These are phyloP conservation scores for Diarsia mendica DNA, from an alignment of 2,888 invertebrate species.

Conservation along the genomic window DNA sequence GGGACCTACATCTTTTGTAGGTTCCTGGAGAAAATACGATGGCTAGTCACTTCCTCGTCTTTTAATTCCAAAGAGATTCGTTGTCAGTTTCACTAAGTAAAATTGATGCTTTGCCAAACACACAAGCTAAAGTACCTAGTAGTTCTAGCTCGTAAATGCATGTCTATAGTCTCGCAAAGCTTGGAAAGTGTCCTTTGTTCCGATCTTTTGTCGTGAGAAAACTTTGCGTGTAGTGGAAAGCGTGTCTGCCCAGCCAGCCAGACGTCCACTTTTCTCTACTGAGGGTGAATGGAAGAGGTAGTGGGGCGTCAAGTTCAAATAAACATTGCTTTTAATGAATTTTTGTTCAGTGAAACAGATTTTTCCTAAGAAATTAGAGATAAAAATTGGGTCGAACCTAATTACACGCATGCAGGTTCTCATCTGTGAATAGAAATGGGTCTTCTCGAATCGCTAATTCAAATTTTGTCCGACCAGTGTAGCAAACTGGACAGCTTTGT, in stretches of 20 bases:
- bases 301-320: background rate
- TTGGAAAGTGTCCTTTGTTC: conserved; percentile 41
- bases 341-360: background rate
- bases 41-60: background rate
- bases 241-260: background rate
- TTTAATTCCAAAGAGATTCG: background rate
- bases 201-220: conserved; percentile 16
- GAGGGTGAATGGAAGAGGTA: background rate
- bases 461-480: too few relatives aligned
- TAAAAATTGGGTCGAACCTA: too few relatives aligned
- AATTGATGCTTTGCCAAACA: background rate
- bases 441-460: too few relatives aligned
- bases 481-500: too few relatives aligned
- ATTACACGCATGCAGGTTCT: too few relatives aligned
- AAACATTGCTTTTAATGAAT: background rate
- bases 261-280: conserved; percentile 1
- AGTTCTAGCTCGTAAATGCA: conserved; percentile 10
- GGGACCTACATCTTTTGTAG: background rate
- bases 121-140: background rate
- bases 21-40: background rate
- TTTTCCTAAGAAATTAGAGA: background rate
- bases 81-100: background rate
- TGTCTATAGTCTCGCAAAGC: conserved; percentile 9
- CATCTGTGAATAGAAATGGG: background rate
- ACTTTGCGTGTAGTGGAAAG: conserved; percentile 26